Percentiles rank a stretch among this genome's conserved stretches.
phyloP scores from a whole-genome alignment of 2,888 invertebrate genomes.

The Theretra japonica region DNA sequence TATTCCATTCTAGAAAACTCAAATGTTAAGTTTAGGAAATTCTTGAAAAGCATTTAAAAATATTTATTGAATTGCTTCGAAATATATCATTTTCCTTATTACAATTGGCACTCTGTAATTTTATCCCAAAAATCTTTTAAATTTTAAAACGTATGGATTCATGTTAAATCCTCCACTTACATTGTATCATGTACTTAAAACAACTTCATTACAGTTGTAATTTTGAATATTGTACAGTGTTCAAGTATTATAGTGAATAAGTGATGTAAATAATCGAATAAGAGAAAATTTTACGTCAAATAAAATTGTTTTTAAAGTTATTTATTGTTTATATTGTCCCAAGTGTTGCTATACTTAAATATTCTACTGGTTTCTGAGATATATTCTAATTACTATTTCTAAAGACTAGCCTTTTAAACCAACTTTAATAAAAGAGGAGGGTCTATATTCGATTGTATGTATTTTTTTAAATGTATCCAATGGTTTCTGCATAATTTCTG shows the following conservation, averaged over 20 bases:
- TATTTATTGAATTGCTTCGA: no score
- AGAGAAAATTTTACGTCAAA: conserved; percentile 33
- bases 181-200: conserved; percentile 41
- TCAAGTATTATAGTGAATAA: conserved; percentile 58
- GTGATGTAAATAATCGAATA: conserved; percentile 35
- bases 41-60: no score
- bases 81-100: no score
- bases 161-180: conserved; percentile 18
- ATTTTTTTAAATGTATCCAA: no score
- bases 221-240: conserved; percentile 46
- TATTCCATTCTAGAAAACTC: no score
- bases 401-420: no score
- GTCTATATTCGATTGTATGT: no score
- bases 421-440: no score
- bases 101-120: not conserved
- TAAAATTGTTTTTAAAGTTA: conserved; percentile 31
- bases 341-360: not conserved
- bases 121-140: not conserved
- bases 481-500: no score
- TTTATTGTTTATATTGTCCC: conserved; percentile 11
- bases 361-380: no score
- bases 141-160: not conserved
- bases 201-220: conserved; percentile 41
- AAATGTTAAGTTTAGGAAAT: no score
- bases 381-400: no score